Conservation (phyloP, 2,113 vertebrate genomes). For the Lagopus leucura region DNA sequence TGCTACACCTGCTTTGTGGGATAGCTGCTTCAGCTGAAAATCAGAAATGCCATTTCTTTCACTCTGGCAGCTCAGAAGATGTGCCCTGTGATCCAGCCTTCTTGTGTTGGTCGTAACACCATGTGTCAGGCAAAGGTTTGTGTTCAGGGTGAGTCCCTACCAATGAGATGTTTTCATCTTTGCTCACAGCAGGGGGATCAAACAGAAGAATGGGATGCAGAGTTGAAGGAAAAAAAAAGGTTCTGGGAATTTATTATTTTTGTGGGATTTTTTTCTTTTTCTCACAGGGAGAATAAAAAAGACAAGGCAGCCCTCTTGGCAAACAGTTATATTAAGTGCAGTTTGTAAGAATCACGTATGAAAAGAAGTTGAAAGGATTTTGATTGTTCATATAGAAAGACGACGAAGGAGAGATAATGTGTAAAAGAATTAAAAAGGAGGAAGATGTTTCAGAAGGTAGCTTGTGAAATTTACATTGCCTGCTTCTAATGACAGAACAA, state of each 20-base stretch:
- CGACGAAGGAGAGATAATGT: neutral
- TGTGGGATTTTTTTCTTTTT: neutral
- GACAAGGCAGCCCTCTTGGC: neutral
- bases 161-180: neutral
- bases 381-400: neutral
- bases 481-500: neutral
- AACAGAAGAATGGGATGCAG: slow-evolving; percentile 31
- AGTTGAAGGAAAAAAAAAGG: slow-evolving; percentile 5
- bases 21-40: neutral
- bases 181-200: slow-evolving; percentile 8
- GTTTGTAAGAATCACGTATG: neutral
- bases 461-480: neutral
- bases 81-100: neutral
- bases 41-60: neutral
- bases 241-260: slow-evolving; percentile 1
- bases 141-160: neutral
- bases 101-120: neutral
- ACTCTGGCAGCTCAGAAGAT: neutral
- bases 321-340: neutral
- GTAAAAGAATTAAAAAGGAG: neutral
- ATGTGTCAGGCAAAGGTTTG: neutral
- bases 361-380: slow-evolving; percentile 52
- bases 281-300: neutral
- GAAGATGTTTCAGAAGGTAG: neutral
- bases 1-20: neutral